Evolutionary conservation across 1,140 invertebrate species (phyloP).

Genomic region (Onthophagus taurus): DNA sequence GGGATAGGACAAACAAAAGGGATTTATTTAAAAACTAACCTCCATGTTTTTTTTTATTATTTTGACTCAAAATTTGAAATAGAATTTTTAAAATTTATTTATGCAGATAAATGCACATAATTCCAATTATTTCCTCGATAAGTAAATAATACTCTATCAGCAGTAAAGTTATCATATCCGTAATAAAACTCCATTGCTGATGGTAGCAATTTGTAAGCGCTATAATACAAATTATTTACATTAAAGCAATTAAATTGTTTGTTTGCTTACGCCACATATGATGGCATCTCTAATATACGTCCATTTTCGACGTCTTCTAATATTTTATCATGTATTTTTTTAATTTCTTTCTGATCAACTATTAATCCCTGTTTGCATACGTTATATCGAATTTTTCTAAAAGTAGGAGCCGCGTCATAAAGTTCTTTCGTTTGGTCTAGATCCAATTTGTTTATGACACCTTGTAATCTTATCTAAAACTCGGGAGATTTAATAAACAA

Average conservation of each 20-base stretch:
- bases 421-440: constrained; percentile 12
- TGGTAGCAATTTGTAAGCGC: constrained; percentile 33
- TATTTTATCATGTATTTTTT: constrained; percentile 20
- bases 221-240: constrained; percentile 25
- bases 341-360: constrained; percentile 19
- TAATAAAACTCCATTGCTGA: constrained; percentile 37
- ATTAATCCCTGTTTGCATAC: constrained; percentile 17
- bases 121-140: constrained; percentile 21
- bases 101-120: constrained; percentile 24
- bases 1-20: too few species aligned
- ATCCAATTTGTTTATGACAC: constrained; percentile 14
- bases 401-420: constrained; percentile 14
- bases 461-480: constrained; percentile 19
- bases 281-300: constrained; percentile 15
- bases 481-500: too few species aligned
- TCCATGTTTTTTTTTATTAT: too few species aligned
- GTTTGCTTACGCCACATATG: constrained; percentile 16
- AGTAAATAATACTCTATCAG: constrained; percentile 31
- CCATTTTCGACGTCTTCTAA: constrained; percentile 16
- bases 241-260: constrained; percentile 4
- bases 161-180: constrained; percentile 29
- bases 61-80: too few species aligned
- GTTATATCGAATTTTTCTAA: constrained; percentile 17
- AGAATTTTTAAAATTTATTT: too few species aligned
- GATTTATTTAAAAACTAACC: too few species aligned